Evolutionary conservation across 2,113 vertebrate species (phyloP), one percentile per base, ranked within the genome.

Genomic region (Malaclemys terrapin): DNA sequence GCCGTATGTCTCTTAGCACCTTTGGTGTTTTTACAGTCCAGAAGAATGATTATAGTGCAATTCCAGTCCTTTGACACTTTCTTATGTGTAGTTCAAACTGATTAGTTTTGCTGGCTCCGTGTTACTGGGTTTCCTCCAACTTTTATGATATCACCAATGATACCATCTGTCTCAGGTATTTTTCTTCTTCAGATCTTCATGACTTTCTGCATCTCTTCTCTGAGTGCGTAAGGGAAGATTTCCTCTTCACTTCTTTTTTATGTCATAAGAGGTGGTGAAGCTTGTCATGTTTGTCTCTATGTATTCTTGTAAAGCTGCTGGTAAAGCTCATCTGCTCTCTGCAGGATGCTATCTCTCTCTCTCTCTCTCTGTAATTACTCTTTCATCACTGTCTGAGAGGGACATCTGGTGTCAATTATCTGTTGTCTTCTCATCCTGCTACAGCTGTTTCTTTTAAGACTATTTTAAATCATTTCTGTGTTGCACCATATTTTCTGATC

Each of bases 321-420:
- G 96, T 95, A 96, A 93, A 93, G 82, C 94, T 97, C 95, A 97
- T 97, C 96, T 97, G 95, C 89, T 97, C 95, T 89, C 96, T 83
- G 90, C 94, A 96, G 96, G 97, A 97, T 97, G 85, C 90, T 91
- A 38, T 96, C 96, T 95, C 53, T 96, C 90, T n/a, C 56, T n/a
- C 56, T 57, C 56, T 27, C 93, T 94, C 52, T 96, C 96, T 96
- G 95, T 96, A 97, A 97, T 97, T 97, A 97, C 90, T 97, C 94
- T 97, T 97, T 97, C 97, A 97, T 97, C 96, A 96, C 97, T 96
- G 93, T 96, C 96, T 97, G 93, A 97, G 97, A 97, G 93, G 96
- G 97, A 97, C 97, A 97, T 97, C 97, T 97, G 97, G 96, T 94
- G 96, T 96, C 94, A 97, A 97, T 97, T 97, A 97, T 96, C 94